Evolutionary conservation across 2,797 vertebrate species (phyloP).

Genomic region (Pseudochromis fuscus): DNA sequence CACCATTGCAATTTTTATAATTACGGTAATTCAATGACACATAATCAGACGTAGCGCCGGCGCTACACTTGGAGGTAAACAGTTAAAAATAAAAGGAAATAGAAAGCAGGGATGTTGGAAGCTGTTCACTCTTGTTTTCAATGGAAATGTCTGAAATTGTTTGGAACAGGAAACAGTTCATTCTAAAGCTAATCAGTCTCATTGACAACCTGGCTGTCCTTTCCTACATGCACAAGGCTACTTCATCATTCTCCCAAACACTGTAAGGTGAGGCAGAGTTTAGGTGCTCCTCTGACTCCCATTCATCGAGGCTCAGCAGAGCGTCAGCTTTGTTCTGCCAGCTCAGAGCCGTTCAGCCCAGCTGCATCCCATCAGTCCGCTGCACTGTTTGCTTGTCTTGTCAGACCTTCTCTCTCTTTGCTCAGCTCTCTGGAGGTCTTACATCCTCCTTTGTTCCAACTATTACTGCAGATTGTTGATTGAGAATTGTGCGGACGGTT

Average conservation of each 20-base stretch:
- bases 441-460: slow-evolving; percentile 28
- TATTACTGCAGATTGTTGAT: slow-evolving; percentile 52
- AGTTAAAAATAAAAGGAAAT: no score
- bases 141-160: no score
- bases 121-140: no score
- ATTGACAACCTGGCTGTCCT: no score
- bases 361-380: slow-evolving; percentile 37
- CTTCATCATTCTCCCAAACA: neutral
- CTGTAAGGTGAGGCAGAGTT: neutral
- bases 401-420: slow-evolving; percentile 31
- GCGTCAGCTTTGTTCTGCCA: slow-evolving; percentile 44
- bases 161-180: no score
- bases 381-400: slow-evolving; percentile 32
- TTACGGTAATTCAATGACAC: no score
- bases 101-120: no score
- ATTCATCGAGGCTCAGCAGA: neutral
- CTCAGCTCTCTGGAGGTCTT: slow-evolving; percentile 40
- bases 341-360: slow-evolving; percentile 1
- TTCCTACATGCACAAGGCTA: neutral
- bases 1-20: no score
- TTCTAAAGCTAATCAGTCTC: no score
- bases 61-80: no score
- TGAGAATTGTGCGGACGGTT: slow-evolving; percentile 24
- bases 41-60: no score
- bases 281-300: slow-evolving; percentile 19